Percentiles rank a stretch among this genome's conserved stretches.
Conservation (phyloP, 2,797 vertebrate species). For the Bovichtus variegatus region DNA sequence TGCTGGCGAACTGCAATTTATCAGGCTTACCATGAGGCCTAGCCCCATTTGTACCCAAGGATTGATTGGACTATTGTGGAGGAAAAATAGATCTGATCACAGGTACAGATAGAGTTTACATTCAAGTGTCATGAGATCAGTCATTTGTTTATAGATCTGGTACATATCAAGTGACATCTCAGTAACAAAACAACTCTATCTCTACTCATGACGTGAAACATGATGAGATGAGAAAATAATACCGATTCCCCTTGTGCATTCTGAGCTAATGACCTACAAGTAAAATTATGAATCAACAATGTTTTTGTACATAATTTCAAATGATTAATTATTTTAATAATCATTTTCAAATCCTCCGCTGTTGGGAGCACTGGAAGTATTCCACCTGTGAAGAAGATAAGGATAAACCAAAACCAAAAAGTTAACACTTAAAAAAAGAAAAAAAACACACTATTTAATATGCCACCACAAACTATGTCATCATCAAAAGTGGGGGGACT, state of each 20-base stretch:
- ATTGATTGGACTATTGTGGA: neutral
- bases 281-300: neutral
- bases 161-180: neutral
- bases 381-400: neutral
- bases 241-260: neutral
- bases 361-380: neutral
- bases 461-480: neutral
- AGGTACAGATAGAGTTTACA: constrained; percentile 1
- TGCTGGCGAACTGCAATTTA: constrained; percentile 11
- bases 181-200: neutral
- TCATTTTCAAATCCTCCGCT: too few relatives aligned
- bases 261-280: neutral
- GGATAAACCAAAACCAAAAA: too few relatives aligned
- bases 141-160: neutral
- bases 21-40: neutral
- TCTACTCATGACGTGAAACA: neutral
- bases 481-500: neutral
- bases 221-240: neutral
- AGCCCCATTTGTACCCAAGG: neutral
- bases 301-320: neutral
- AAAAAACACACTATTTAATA: neutral
- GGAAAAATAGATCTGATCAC: neutral
- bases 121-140: neutral
- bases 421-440: too few relatives aligned
- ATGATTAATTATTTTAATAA: too few relatives aligned